Conservation (phyloP, 2,888 invertebrate genomes). For the Drepanosiphum platanoidis region DNA sequence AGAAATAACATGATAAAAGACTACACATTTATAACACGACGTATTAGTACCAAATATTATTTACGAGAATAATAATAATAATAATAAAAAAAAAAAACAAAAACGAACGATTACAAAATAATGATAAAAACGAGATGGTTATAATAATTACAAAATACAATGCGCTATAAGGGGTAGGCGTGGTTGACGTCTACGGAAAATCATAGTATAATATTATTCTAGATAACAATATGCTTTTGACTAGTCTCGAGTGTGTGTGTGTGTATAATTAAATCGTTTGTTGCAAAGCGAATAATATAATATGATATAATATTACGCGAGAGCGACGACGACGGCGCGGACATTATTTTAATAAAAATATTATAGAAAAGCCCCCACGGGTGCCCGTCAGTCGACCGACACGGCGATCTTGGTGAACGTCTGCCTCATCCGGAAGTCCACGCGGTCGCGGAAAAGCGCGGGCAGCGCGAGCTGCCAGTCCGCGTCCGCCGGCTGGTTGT, state of each 20-base stretch:
- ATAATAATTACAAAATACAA: neutral
- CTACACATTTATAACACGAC: too few relatives aligned
- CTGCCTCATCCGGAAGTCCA: constrained; percentile 23
- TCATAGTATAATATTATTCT: neutral
- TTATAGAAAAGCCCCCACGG: neutral
- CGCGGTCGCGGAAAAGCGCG: constrained; percentile 7
- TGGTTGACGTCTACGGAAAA: too few relatives aligned
- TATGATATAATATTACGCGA: neutral
- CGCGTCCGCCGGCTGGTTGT: constrained; percentile 39
- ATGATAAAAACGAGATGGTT: neutral
- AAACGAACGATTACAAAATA: neutral
- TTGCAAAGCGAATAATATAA: neutral
- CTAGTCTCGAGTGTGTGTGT: neutral
- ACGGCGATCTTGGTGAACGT: constrained; percentile 54
- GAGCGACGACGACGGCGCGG: too few relatives aligned
- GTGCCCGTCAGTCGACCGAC: constrained; percentile 21
- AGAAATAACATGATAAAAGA: too few relatives aligned
- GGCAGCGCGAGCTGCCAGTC: constrained; percentile 11
- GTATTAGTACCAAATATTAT: too few relatives aligned
- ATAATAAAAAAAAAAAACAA: neutral
- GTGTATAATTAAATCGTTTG: too few relatives aligned
- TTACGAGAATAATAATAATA: too few relatives aligned
- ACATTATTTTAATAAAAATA: too few relatives aligned
- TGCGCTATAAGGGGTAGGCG: too few relatives aligned
- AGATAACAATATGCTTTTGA: too few relatives aligned